Conservation (phyloP, 2,888 invertebrate genomes). For the Neoitamus cyanurus region DNA sequence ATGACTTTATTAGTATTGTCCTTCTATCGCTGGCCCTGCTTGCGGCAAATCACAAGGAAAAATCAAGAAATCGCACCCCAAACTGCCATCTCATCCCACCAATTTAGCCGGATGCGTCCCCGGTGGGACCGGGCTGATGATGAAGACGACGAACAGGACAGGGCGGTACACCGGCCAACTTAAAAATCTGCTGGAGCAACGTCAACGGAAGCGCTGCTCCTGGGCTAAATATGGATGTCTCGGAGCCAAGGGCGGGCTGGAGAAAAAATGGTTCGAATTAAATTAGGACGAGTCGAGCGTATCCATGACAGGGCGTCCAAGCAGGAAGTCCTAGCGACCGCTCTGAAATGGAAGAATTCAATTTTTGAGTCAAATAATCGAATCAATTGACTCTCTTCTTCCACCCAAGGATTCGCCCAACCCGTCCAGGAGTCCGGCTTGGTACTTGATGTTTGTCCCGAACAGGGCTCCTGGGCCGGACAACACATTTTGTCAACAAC, state of each 20-base stretch:
- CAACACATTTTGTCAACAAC: neutral
- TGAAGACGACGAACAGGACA: neutral
- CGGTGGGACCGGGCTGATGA: neutral
- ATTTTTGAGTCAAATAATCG: conserved; percentile 53
- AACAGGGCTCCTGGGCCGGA: neutral
- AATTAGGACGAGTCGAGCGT: conserved; percentile 45
- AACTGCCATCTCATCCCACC: neutral
- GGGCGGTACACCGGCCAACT: neutral
- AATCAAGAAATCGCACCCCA: conserved; percentile 17
- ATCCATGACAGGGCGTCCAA: conserved; percentile 50
- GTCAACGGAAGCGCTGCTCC: conserved; percentile 13
- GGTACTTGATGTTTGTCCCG: neutral
- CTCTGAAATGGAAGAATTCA: conserved; percentile 44
- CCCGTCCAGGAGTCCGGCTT: neutral
- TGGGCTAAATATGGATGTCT: neutral
- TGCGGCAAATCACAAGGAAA: conserved; percentile 35
- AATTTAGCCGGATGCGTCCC: neutral
- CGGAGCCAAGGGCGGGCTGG: neutral
- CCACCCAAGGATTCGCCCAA: conserved; percentile 37
- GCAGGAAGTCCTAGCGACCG: conserved; percentile 33
- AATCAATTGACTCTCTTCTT: conserved; percentile 52
- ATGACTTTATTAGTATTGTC: conserved; percentile 38
- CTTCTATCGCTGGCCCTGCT: neutral
- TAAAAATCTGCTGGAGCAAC: conserved; percentile 14
- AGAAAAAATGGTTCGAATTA: conserved; percentile 35